A percentile compares a stretch with the other conserved stretches of the same genome.
Conservation (phyloP, 2,888 invertebrate genomes). For the Hanleya hanleyi region DNA sequence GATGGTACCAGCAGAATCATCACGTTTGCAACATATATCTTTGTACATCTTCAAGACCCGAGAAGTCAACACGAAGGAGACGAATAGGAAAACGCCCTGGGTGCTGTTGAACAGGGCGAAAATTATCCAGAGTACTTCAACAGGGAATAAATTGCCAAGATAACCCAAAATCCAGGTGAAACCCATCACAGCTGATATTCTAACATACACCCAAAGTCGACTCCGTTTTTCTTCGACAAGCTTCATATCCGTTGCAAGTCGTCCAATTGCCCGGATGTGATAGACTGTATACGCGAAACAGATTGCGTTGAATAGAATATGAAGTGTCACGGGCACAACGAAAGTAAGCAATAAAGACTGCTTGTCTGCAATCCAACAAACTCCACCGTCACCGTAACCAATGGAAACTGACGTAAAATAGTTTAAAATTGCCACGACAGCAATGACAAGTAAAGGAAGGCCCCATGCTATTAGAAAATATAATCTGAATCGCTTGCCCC, state of each 20-base stretch:
- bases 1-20: too few relatives aligned
- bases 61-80: not conserved
- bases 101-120: not conserved
- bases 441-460: not conserved
- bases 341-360: not conserved
- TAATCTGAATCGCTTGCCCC: not conserved
- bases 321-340: not conserved
- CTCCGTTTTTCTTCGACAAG: not conserved
- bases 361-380: not conserved
- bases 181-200: slow-evolving; percentile 1
- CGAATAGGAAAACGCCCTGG: not conserved
- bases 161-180: slow-evolving; percentile 5
- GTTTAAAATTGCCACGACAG: not conserved
- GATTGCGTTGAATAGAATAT: not conserved
- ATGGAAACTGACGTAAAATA: not conserved
- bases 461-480: not conserved
- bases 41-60: too few relatives aligned
- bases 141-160: not conserved
- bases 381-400: not conserved
- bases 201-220: not conserved
- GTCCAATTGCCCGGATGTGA: not conserved
- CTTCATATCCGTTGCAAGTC: not conserved
- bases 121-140: not conserved
- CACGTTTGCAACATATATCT: too few relatives aligned
- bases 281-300: not conserved